Evolutionary conservation across 2,113 vertebrate species (phyloP).

Genomic region (Gallinago undulata): DNA sequence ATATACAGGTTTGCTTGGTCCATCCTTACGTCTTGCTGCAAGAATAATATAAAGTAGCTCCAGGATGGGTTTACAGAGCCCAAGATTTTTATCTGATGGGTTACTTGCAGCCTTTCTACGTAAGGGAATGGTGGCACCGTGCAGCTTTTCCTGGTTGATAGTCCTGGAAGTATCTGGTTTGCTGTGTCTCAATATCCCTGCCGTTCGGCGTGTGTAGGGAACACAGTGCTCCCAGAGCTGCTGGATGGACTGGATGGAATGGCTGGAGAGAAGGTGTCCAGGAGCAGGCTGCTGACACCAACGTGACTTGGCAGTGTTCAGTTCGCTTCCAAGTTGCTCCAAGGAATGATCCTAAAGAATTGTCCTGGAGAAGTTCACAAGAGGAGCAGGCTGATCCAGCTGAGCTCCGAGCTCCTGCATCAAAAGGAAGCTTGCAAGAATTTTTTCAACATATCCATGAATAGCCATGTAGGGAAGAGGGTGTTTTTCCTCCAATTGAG

Average conservation of each 20-base stretch:
- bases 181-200: fast-evolving
- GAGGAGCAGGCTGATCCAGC: background rate
- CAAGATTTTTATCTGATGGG: background rate
- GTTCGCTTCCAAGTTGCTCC: background rate
- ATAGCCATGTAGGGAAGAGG: background rate
- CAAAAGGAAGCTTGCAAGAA: background rate
- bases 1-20: background rate
- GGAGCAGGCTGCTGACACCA: background rate
- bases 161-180: background rate
- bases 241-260: background rate
- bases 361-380: background rate
- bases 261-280: background rate
- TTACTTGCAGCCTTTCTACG: background rate
- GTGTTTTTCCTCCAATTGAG: background rate
- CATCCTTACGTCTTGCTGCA: background rate
- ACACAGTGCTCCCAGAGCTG: background rate
- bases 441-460: background rate
- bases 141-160: background rate
- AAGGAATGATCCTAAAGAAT: background rate
- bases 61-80: background rate
- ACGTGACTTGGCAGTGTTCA: fast-evolving
- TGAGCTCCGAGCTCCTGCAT: background rate
- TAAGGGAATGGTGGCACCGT: background rate
- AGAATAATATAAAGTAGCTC: background rate
- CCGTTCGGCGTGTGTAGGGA: background rate